These are phyloP conservation scores for Rotaria macrura DNA, from an alignment of 2,888 invertebrate species.

Conservation along the genomic window DNA sequence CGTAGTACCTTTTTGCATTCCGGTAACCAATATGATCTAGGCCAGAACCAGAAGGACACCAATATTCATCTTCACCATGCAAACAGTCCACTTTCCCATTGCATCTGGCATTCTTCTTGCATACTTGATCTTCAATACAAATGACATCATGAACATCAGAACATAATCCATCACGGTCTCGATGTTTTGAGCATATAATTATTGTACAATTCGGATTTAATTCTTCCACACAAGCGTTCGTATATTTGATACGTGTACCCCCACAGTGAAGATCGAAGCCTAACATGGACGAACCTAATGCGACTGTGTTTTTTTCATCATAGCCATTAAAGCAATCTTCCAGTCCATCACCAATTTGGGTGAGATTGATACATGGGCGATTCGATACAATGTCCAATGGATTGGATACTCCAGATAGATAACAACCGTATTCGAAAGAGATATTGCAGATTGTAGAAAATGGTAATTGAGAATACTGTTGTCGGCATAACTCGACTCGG, in stretches of 20 bases:
- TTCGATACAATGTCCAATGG: not conserved
- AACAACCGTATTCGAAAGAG: too few relatives aligned
- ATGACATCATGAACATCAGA: not conserved
- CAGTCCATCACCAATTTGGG: not conserved
- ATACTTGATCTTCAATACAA: not conserved
- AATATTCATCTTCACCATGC: not conserved
- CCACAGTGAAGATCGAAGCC: not conserved
- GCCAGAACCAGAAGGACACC: not conserved
- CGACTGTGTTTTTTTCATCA: not conserved
- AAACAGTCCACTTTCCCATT: not conserved
- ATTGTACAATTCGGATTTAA: not conserved
- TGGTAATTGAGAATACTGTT: not conserved
- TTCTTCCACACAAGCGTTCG: too few relatives aligned
- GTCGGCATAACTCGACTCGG: too few relatives aligned
- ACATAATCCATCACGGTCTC: not conserved
- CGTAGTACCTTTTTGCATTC: too few relatives aligned
- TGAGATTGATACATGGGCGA: not conserved
- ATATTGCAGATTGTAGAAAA: not conserved
- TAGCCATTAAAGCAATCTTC: not conserved
- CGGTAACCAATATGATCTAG: too few relatives aligned
- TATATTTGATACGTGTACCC: too few relatives aligned
- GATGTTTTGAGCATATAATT: not conserved
- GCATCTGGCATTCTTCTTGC: not conserved
- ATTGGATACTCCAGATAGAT: not conserved
- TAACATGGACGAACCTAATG: not conserved